Evolutionary conservation across 2,113 vertebrate species (phyloP), one percentile per base, ranked within the genome.

Genomic region (Micronycteris hirsuta): DNA sequence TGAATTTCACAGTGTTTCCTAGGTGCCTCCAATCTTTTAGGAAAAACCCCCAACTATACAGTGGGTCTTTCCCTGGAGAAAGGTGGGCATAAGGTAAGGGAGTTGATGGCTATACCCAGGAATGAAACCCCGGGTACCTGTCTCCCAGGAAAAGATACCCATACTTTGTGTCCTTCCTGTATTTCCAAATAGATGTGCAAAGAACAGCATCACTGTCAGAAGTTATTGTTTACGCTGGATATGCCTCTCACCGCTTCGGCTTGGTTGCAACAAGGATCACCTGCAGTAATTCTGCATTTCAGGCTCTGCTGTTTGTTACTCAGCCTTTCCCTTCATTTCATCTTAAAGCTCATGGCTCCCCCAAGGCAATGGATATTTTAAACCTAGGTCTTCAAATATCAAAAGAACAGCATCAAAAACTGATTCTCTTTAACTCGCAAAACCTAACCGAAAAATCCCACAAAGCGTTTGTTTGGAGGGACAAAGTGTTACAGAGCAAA

Each of bases 381-480:
- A 96, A 97, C 0, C 11, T 22, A 38, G 5, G 20, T 86, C 63
- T 84, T 89, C 90, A 81, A 94, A 94, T 88, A 97, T 94, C 63
- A 1, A 3, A 96, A 52, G 94, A 24, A 87, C 24, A 82, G 4
- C 73, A 93, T 93, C 54, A 89, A 89, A 86, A 85, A 47, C 88
- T 67, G 74, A 84, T 74, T 95, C 63, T 92, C 26, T 17, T 8
- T 24, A 93, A 95, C 58, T 83, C 90, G 85, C 24, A 93, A 97
- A 95, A 89, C 22, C n/a, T 82, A 86, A 92, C 54, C 61, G 36
- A 96, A 97, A 97, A 97, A 90, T 28, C n/a, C 52, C 28, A 49
- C 43, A 93, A 93, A 91, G 38, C 85, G 65, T 94, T 96, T 2
- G 3, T 4, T 74, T 65, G 20, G 6, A 97, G 31, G 47, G 81